Conservation (phyloP, 1,140 invertebrate genomes). For the Apis laboriosa region DNA sequence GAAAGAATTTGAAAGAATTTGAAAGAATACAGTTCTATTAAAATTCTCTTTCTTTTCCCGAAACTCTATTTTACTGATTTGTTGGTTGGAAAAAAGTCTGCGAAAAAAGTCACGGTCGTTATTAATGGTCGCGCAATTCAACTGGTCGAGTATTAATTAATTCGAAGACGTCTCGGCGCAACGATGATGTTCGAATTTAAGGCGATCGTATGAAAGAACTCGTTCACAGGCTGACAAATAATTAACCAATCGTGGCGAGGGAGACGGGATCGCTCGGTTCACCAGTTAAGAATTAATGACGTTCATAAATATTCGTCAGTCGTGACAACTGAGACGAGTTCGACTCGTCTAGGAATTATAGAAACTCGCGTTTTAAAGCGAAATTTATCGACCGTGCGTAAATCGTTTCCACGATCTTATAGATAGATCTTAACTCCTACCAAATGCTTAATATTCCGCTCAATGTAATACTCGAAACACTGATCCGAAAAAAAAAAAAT, state of each 20-base stretch:
- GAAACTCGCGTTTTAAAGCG: constrained; percentile 54
- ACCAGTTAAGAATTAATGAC: constrained; percentile 37
- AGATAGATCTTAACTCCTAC: constrained; percentile 34
- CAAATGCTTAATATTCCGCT: constrained; percentile 2
- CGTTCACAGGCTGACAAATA: constrained; percentile 49
- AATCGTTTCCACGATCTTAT: constrained; percentile 21
- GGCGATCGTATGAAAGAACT: constrained; percentile 15
- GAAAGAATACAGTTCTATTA: too few species aligned
- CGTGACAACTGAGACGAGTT: constrained; percentile 37
- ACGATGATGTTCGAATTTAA: background rate
- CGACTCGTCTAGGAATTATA: constrained; percentile 32
- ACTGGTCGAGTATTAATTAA: constrained; percentile 12
- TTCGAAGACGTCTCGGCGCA: background rate
- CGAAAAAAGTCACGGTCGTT: constrained; percentile 3
- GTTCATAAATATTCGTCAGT: constrained; percentile 56
- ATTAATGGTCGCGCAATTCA: constrained; percentile 19
- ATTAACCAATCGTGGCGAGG: constrained; percentile 51
- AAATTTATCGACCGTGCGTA: constrained; percentile 57
- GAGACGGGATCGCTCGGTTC: constrained; percentile 38
- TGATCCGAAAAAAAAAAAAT: background rate
- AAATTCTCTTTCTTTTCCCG: too few species aligned
- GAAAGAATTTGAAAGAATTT: too few species aligned
- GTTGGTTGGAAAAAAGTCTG: background rate
- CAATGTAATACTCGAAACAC: background rate
- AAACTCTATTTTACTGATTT: too few species aligned